Base-by-base conservation (phyloP, 2,888 invertebrate species). In the Xylocampa areola region DNA sequence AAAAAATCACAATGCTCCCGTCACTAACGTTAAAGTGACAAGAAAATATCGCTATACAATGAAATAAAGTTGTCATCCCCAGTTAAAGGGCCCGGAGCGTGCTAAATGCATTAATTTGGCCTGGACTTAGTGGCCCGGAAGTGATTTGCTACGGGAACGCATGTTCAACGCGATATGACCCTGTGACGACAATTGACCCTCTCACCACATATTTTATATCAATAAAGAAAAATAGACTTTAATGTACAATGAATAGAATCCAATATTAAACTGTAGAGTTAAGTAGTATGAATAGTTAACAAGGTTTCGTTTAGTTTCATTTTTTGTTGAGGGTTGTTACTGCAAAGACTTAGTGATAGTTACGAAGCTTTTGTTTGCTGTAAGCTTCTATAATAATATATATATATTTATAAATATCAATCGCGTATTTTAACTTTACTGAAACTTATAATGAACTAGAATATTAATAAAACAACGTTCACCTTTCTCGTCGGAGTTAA, bases 61-160 rank as follows among this genome's bases (percentile, higher is more conserved):
- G 90, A 91, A 93, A 93, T 92, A 88, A 91, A 94, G 92, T 92
- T 94, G 93, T 93, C 93, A 93, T 92, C 92, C 88, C 88, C 93
- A 94, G 89, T 82, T 77, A 82, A 85, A 84, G 84, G 80, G 87
- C 74, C 83, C 76, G 89, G 91, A 92, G 93, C 92, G 93, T 93
- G 93, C 89, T 93, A 93, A 94, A 94, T 92, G 92, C 93, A 93
- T 93, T 93, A 94, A 92, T 94, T 94, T 93, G 87, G 91, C 92
- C 92, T 92, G 92, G 82, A 92, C 89, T 93, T 93, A 94, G 94
- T 94, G 94, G 94, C 79, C 91, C 93, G 93, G 93, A 94, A 94
- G 92, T 92, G 94, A 94, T 93, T 93, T 93, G 94, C 92, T 87
- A 92, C 93, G 93, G 92, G 92, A 93, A 92, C 90, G 90, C 89